phyloP scores from a whole-genome alignment of 2,113 vertebrate species.

The Ptyas mucosa region DNA sequence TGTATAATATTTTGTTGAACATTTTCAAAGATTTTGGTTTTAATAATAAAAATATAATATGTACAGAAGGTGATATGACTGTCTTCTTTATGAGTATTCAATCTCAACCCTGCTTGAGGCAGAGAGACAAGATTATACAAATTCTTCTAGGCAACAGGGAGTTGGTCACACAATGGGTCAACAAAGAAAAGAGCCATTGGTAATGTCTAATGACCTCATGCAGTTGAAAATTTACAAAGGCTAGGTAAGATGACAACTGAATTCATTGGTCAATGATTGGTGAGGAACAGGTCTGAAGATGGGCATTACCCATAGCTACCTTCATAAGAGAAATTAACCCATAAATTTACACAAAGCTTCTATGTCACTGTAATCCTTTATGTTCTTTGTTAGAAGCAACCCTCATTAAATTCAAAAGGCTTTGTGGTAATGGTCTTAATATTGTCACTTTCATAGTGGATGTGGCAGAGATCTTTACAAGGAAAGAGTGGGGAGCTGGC shows the following conservation, averaged over 20 bases:
- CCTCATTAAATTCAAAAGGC: background rate
- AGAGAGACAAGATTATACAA: background rate
- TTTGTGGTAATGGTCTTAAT: background rate
- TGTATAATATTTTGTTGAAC: conserved; percentile 51
- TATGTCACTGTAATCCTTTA: background rate
- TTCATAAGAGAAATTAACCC: background rate
- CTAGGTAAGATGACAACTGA: background rate
- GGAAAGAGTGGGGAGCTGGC: background rate
- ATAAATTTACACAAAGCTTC: background rate
- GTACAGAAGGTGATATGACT: background rate
- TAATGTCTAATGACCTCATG: background rate
- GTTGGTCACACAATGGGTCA: background rate
- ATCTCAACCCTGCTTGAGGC: too few species aligned
- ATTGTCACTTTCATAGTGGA: background rate
- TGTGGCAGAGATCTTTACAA: background rate
- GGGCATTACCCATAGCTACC: background rate
- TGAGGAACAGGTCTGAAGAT: background rate
- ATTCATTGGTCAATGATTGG: too few species aligned
- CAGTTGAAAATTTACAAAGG: background rate
- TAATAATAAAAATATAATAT: conserved; percentile 58
- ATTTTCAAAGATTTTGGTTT: conserved; percentile 50
- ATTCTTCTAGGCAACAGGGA: background rate
- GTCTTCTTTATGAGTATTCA: background rate
- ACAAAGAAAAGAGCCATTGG: background rate
- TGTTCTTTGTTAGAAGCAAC: background rate